Conservation (phyloP, 2,797 vertebrate species). For the Urophycis tenuis region DNA sequence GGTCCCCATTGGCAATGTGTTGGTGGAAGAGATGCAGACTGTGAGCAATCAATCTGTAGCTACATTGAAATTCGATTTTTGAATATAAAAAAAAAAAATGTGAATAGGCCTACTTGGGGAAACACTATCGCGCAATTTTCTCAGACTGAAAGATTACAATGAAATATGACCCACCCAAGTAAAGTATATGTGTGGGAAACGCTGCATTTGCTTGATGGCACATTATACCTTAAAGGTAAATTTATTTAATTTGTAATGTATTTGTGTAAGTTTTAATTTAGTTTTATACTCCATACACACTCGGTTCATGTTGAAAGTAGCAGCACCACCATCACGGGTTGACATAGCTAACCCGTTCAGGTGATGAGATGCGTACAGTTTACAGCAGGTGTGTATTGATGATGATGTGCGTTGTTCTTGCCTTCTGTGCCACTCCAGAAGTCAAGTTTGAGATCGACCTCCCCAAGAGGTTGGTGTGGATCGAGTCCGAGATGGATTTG, state of each 20-base stretch:
- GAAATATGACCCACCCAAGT: no score
- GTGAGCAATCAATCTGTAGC: no score
- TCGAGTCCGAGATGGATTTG: slow-evolving; percentile 78
- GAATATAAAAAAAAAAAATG: no score
- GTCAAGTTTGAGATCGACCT: slow-evolving; percentile 89
- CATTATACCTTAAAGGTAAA: no score
- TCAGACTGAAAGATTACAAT: no score
- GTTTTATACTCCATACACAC: neutral
- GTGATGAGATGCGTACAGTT: neutral
- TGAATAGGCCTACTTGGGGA: no score
- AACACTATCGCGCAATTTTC: no score
- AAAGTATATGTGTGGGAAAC: no score
- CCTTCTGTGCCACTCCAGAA: slow-evolving; percentile 56
- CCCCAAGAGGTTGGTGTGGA: slow-evolving; percentile 85
- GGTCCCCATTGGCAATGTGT: no score
- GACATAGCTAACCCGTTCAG: neutral
- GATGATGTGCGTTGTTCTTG: neutral
- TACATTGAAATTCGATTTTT: no score
- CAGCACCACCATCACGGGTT: neutral
- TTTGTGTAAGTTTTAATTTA: neutral
- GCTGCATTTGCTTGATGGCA: no score
- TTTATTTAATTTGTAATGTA: neutral
- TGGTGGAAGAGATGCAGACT: no score
- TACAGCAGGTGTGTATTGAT: neutral
- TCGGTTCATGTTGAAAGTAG: neutral